Evolutionary conservation across 2,797 vertebrate genomes (phyloP), one percentile per base, ranked within the genome.

Genomic region (Dendrocincla tyrannina): DNA sequence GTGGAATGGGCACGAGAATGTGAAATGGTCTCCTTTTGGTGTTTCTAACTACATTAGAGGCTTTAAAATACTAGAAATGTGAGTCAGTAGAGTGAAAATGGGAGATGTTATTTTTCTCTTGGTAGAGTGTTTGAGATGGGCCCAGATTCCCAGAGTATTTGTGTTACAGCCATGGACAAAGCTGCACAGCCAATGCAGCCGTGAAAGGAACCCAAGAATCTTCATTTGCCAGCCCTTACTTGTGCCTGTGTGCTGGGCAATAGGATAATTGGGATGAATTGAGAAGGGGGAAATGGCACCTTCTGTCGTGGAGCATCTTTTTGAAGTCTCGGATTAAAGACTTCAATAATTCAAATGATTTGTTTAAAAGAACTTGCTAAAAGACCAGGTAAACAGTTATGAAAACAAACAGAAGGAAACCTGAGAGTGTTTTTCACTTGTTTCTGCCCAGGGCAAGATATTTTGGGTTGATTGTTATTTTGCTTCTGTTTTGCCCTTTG

Each of bases 371-470:
- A 64, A 50, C n/a, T 44, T 85, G 27, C 11, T 28, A 33, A 67
- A 66, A 25, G 19, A 50, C 7, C 28, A 67, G 52, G 68, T 89
- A 66, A 85, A 28, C 9, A 15, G 41, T 50, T 70, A 42, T 1
- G 13, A 75, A 93, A 93, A 47, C 75, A 89, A 93, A 77, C 46
- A 78, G 78, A 64, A 79, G 32, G 76, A 88, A 89, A 92, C 46
- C 39, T 55, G 53, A 58, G 66, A 55, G 55, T 39, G 55, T 32
- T 88, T 87, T 75, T 74, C 2, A 32, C n/a, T 92, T 16, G 35
- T 67, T 88, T 75, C 55, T 49, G 55, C 92, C 75, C 47, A 12
- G 28, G 73, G 91, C 78, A 47, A 59, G 63, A 42, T 67, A 70
- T 46, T 95, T 85, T 2, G 2, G 6, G 39, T 78, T 75, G 37